Conservation (phyloP, 2,113 vertebrate species). For the Australoheros scitulus region DNA sequence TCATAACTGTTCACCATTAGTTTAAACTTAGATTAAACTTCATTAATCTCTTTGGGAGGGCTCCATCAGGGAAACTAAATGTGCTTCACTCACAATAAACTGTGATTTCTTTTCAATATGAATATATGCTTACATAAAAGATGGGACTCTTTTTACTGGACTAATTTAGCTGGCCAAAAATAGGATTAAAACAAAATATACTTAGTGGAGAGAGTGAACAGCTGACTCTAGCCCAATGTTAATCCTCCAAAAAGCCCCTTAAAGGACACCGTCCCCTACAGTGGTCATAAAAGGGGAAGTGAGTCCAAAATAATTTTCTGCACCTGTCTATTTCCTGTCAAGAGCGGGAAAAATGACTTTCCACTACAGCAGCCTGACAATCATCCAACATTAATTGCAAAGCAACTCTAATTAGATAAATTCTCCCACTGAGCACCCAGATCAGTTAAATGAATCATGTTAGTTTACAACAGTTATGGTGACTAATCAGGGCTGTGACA, state of each 20-base stretch:
- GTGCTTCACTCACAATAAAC: background rate
- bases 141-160: background rate
- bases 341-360: background rate
- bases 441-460: constrained; percentile 8
- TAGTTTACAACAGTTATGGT: background rate
- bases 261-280: background rate
- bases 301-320: background rate
- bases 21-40: too few relatives aligned
- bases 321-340: background rate
- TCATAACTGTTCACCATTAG: too few relatives aligned
- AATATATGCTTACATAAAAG: background rate
- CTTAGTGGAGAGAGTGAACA: background rate
- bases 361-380: background rate
- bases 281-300: background rate
- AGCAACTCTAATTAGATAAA: background rate
- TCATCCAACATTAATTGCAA: background rate
- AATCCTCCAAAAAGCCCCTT: background rate
- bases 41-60: too few relatives aligned
- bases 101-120: background rate
- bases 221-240: background rate
- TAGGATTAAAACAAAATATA: background rate
- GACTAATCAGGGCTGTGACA: background rate
- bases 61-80: too few relatives aligned
- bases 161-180: background rate
- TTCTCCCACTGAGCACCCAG: background rate